phyloP scores from a whole-genome alignment of 2,888 invertebrate genomes.

The Muscina levida region DNA sequence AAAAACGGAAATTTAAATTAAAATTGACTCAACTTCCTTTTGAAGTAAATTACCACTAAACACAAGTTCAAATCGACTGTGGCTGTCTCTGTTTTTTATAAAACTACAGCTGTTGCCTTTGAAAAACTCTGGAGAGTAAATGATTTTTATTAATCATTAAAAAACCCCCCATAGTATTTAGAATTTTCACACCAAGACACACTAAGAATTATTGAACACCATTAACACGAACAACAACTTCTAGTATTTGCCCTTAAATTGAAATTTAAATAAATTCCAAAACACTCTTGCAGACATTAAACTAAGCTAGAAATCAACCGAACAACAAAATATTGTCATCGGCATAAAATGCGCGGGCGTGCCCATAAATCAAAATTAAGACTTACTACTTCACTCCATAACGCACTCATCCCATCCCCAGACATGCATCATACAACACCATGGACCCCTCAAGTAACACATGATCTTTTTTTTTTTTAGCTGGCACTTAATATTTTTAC shows the following conservation, averaged over 20 bases:
- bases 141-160: slow-evolving; percentile 45
- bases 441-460: not conserved
- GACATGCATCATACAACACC: not conserved
- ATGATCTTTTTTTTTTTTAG: too few species aligned
- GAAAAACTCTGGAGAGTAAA: not conserved
- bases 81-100: not conserved
- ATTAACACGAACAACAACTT: too few species aligned
- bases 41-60: not conserved
- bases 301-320: not conserved
- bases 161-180: slow-evolving; percentile 8
- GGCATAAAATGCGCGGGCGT: slow-evolving; percentile 74
- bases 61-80: not conserved
- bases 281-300: slow-evolving; percentile 13
- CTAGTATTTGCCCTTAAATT: slow-evolving; percentile 8
- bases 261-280: slow-evolving; percentile 38
- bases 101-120: slow-evolving; percentile 9
- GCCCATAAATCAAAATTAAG: slow-evolving; percentile 78
- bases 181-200: too few species aligned
- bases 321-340: slow-evolving; percentile 58
- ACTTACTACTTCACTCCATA: slow-evolving; percentile 68
- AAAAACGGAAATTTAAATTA: slow-evolving; percentile 77
- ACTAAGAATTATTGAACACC: not conserved
- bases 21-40: slow-evolving; percentile 72
- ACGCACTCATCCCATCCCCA: not conserved
- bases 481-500: not conserved